Evolutionary conservation across 2,888 invertebrate species (phyloP), one percentile per base, ranked within the genome.

Genomic region (Amblyjoppa fuscipennis): DNA sequence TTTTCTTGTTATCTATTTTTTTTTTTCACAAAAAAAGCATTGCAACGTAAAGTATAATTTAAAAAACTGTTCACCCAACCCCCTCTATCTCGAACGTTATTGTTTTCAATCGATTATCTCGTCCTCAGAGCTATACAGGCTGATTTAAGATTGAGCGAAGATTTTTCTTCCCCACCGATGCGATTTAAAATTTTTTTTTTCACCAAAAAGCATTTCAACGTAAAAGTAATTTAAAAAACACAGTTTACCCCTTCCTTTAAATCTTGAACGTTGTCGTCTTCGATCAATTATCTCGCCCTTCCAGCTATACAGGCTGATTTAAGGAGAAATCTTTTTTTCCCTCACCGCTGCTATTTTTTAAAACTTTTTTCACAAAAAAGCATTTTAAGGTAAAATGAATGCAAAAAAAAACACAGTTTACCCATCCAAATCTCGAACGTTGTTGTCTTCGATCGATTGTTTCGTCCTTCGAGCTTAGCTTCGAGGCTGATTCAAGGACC

Each of bases 221-320:
- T 9, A 9, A 7, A 38, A 38, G 0, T 9, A 7, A 38, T 9
- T 2, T 9, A 9, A 9, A 38, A 38, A 9, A 38, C 6, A 38
- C 6, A 38, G 7, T 38, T 38, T 1, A 38, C 16, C 51, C 11
- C n/a, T n/a, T 70, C 13, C 34, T 38, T 16, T 20, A 11, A 51
- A 56, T 83, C 73, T 78, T 73, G 83, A 83, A 73, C 73, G 77
- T 77, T 82, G 66, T 71, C 66, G 68, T 78, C 73, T 73, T 73
- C 28, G 45, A 68, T 83, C 73, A 20, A 20, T 20, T 20, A 20
- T 20, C 20, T 20, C 20, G 20, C 20, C 20, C 20, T 20, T 20
- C 20, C 0, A 20, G 20, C 20, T 20, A 20, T 20, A 20, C 20
- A 20, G 20, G 20, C 20, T 20, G 20, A 20, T 20, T 20, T 20